Base-by-base conservation (phyloP, 2,888 invertebrate genomes). In the Hyposoter didymator region DNA sequence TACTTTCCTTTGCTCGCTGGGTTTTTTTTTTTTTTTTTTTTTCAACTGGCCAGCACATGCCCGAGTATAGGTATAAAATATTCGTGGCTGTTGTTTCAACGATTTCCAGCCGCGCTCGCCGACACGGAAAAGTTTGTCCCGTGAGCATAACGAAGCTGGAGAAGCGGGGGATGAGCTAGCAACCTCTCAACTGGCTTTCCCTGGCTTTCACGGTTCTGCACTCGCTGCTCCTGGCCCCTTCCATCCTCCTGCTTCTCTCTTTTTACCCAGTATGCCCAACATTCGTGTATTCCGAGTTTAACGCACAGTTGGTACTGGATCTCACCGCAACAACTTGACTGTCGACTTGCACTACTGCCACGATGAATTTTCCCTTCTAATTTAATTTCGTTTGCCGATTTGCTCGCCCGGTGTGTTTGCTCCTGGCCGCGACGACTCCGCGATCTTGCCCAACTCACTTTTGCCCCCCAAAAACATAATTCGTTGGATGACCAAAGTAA, bases 91-190 rank as follows among this genome's bases (percentile, higher is more conserved):
- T 84, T 84, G 79, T 79, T 84, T 79, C 84, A 79, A 79, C 84
- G 84, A 79, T 84, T 84, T 84, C 84, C 64, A 79, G 59, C 49
- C 78, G 79, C 70, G 74, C 62, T 78, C 84, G 70, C 72, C 69
- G 80, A 75, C 84, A 80, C 55, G 84, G 75, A 84, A 84, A 84
- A 84, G 80, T 84, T 84, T 84, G 84, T 84, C 80, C 75, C 84
- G 84, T 72, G 75, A 84, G 84, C 75, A 80, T 84, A 84, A 84
- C 84, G 84, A 84, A 84, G 78, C 35, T 28, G 55, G 39, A 59
- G 32, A 49, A 35, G 22, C 55, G 43, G 82, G 45, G 82, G 82
- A 70, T 69, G 79, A 79, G 79, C 66, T 52, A 28, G 72, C 75
- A 75, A 76, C 52, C 84, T 70, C 69, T 49, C 70, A 39, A 75